Evolutionary conservation across 1,140 invertebrate species (phyloP).

Genomic region (Ephestia elutella): DNA sequence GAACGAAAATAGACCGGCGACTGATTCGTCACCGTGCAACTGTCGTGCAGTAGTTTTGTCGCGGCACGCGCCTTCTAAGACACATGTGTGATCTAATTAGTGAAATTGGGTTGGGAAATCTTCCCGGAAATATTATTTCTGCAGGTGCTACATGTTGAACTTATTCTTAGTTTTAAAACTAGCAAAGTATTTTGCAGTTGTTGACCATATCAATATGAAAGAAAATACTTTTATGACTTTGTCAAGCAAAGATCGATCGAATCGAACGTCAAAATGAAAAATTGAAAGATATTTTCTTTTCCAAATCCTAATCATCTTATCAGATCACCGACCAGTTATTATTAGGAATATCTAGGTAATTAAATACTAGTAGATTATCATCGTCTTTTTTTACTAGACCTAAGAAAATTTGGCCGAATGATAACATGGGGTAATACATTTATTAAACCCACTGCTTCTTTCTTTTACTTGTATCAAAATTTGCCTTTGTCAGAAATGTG

Average conservation of each 20-base stretch:
- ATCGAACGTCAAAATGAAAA: too few relatives aligned
- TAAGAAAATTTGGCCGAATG: too few relatives aligned
- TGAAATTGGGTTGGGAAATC: constrained; percentile 1
- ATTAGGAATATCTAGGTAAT: too few relatives aligned
- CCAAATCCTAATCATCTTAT: too few relatives aligned
- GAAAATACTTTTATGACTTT: too few relatives aligned
- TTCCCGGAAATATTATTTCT: background rate
- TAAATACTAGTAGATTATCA: too few relatives aligned
- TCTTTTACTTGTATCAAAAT: background rate
- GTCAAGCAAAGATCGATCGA: too few relatives aligned
- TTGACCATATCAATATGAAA: too few relatives aligned
- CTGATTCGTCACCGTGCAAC: constrained; percentile 23
- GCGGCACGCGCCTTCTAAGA: constrained; percentile 8
- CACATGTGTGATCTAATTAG: constrained; percentile 1
- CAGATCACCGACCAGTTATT: too few relatives aligned
- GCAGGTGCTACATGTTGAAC: background rate
- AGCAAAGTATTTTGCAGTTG: too few relatives aligned
- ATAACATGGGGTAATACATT: background rate
- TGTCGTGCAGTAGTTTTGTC: constrained; percentile 23
- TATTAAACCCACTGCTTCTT: background rate
- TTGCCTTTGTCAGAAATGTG: background rate
- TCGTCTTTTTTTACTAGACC: too few relatives aligned
- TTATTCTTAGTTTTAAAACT: background rate
- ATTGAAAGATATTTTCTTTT: too few relatives aligned
- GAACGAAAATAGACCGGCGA: constrained; percentile 29